A percentile compares a stretch with the other conserved stretches of the same genome.
phyloP scores from a whole-genome alignment of 2,888 invertebrate genomes.

The Idaea straminata region DNA sequence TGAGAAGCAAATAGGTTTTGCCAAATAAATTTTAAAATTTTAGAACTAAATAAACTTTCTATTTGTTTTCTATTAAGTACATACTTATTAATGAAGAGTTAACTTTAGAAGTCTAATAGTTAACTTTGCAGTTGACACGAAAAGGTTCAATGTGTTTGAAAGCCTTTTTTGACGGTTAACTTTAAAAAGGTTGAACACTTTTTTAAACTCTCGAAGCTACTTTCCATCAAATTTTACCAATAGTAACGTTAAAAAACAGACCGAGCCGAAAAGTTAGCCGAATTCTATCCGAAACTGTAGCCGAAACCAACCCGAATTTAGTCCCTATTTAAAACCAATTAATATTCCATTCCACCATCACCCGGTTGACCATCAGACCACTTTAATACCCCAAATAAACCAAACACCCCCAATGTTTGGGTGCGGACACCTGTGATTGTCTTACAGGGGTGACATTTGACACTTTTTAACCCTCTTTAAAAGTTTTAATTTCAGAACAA shows the following conservation, averaged over 20 bases:
- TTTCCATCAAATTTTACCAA: no score
- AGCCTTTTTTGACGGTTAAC: no score
- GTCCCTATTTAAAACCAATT: conserved; percentile 34
- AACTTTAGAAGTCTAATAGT: no score
- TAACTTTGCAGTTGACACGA: no score
- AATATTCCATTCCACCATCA: conserved; percentile 30
- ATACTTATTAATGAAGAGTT: no score
- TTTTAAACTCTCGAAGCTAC: no score
- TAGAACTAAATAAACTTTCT: no score
- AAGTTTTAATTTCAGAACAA: not conserved
- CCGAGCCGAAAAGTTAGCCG: conserved; percentile 47
- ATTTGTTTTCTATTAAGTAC: no score
- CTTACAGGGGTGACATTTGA: not conserved
- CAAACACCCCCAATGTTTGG: not conserved
- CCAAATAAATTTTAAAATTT: no score
- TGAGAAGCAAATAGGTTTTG: no score
- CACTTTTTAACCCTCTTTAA: not conserved
- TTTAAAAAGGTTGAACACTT: no score
- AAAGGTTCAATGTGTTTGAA: no score
- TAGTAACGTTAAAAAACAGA: not conserved
- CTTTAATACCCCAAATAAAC: not conserved
- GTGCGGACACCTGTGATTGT: not conserved
- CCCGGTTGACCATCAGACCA: conserved; percentile 3
- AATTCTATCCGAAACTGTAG: not conserved
- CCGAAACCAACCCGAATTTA: not conserved